Conservation (phyloP, 2,888 invertebrate genomes). For the Cenopis cana region DNA sequence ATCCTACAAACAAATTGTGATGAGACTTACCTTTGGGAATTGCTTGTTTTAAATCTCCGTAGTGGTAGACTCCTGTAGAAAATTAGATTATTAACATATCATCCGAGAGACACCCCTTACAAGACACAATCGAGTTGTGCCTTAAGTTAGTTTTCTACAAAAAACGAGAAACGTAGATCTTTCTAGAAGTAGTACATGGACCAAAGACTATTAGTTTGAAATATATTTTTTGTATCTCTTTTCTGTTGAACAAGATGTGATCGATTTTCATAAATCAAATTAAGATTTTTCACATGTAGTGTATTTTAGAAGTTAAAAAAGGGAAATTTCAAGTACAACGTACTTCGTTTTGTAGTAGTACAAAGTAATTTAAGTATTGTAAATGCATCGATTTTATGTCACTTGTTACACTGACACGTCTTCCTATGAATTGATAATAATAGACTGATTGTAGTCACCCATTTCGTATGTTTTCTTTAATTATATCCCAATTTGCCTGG, state of each 20-base stretch:
- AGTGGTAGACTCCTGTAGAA: slow-evolving; percentile 68
- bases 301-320: slow-evolving; percentile 59
- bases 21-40: slow-evolving; percentile 55
- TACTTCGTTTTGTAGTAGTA: slow-evolving; percentile 75
- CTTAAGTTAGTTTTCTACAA: slow-evolving; percentile 70
- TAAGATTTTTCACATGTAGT: slow-evolving; percentile 57
- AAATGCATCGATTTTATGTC: slow-evolving; percentile 57
- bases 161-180: slow-evolving; percentile 56
- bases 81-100: slow-evolving; percentile 71
- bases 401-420: slow-evolving; percentile 63
- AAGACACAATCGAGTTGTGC: slow-evolving; percentile 80
- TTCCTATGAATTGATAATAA: slow-evolving; percentile 66
- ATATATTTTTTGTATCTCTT: slow-evolving; percentile 81
- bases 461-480: slow-evolving; percentile 54
- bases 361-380: slow-evolving; percentile 76
- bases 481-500: slow-evolving; percentile 72
- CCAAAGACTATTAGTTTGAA: slow-evolving; percentile 74
- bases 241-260: slow-evolving; percentile 65
- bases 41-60: slow-evolving; percentile 64
- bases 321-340: slow-evolving; percentile 60
- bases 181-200: slow-evolving; percentile 73
- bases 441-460: slow-evolving; percentile 77
- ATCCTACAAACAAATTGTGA: slow-evolving; percentile 54
- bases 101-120: slow-evolving; percentile 60
- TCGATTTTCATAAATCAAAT: slow-evolving; percentile 57